Evolutionary conservation across 2,113 vertebrate species (phyloP), one percentile per base, ranked within the genome.

Genomic region (Albula glossodonta): DNA sequence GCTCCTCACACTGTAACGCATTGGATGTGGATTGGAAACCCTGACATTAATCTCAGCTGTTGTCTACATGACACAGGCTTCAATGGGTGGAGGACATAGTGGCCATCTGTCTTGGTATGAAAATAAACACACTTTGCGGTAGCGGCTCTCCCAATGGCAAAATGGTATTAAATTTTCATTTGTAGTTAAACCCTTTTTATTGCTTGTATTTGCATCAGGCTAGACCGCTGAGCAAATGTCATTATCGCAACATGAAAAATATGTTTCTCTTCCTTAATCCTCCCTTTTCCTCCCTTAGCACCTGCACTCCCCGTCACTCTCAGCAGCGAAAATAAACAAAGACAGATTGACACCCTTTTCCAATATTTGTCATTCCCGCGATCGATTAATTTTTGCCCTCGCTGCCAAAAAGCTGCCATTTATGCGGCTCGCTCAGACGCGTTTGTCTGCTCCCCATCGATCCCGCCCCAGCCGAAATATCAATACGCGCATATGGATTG

Each of bases 401-500:
- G 96, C 94, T 95, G 93, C 95, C 94, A 92, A 96, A 95, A 94
- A 93, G 93, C 86, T 91, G 92, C 95, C 95, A 96, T 96, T 97
- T 97, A 97, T 96, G 95, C 96, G 93, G 93, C 96, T 97, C 96
- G 95, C 94, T 97, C 94, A 96, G 95, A 95, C 93, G 93, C 93
- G 92, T 93, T 92, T 91, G 89, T 95, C 93, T 94, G 95, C 92
- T 92, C 86, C 91, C 74, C 94, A 99, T 98, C 92, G 97, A 99
- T 97, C 94, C 92, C 87, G 93, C 92, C 95, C 95, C 94, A 93
- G 93, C 94, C 95, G 93, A 97, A 97, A 98, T 97, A 97, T 98
- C 98, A 96, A 99, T 99, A 98, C 92, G 92, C 95, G 97, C 94
- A 88, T 97, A 97, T 96, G 93, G 96, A 96, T 95, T 90, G 92